Base-by-base conservation (phyloP, 2,797 vertebrate genomes). In the Spondyliosoma cantharus region DNA sequence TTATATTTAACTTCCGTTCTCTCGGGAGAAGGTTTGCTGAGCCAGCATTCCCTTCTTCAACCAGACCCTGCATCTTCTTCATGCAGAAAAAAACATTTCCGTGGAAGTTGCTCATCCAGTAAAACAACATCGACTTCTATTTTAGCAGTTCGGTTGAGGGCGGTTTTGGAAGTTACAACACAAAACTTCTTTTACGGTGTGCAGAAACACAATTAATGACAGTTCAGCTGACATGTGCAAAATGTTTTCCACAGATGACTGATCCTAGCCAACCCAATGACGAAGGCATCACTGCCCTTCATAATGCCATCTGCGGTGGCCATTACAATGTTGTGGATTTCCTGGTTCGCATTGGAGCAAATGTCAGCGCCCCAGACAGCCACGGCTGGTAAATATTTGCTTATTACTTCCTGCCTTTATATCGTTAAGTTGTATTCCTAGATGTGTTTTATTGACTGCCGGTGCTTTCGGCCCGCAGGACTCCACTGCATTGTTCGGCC, bases 281-380 rank as follows among this genome's bases (percentile, higher is more conserved):
- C 17, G 97, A 98, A 87, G 97, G 97, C 75, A 98, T 98, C 93
- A 98, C 97, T 0, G 97, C 96, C 0, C 95, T 98, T 56, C 97
- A 98, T 90, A 98, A 98, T 0, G 96, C 96, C 61, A 96, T 98
- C 90, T 98, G 97, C 1, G 97, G 96, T 0, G 96, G 96, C 19
- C 97, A 97, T 86, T 95, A 96, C 67, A 71, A 90, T 3, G 94
- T 98, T 0, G 97, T 97, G 19, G 96, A 96, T 72, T 97, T 97
- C 80, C 95, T 98, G 46, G 96, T 98, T 53, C 94, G 92, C 7
- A 91, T 93, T 0, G 97, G 97, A 0, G 96, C 96, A 89, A 96
- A 97, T 0, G 95, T 97, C 85, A 98, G 97, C 25, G 94, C 97
- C 1, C 95, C 96, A 0, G 97, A 98, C 89, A 98, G 97, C 87